Percentiles rank a stretch among this genome's conserved stretches.
Evolutionary conservation across 2,797 vertebrate genomes (phyloP).

Genomic region (Loris lydekkerianus): DNA sequence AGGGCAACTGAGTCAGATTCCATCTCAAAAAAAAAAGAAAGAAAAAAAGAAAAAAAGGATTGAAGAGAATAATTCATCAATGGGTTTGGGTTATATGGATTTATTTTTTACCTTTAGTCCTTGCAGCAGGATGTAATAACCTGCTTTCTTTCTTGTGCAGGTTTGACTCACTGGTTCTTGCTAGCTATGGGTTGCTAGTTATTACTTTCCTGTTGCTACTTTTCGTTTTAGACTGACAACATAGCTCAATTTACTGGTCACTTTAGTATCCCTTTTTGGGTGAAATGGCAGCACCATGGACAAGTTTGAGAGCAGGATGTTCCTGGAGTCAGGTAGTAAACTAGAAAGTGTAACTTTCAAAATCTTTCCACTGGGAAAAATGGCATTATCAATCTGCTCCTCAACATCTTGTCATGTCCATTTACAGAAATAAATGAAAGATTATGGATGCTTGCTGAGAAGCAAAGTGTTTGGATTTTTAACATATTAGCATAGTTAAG

Average conservation of each 20-base stretch:
- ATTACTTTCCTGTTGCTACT: slow-evolving; percentile 7
- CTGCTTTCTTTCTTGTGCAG: slow-evolving; percentile 54
- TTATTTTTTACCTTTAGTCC: slow-evolving; percentile 46
- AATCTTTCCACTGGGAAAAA: slow-evolving; percentile 11
- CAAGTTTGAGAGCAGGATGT: not conserved
- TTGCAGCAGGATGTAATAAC: slow-evolving; percentile 57
- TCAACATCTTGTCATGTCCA: not conserved
- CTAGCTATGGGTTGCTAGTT: slow-evolving; percentile 29
- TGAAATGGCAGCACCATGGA: not conserved
- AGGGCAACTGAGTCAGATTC: no score
- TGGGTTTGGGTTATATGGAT: not conserved
- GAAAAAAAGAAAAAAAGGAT: not conserved
- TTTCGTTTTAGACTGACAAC: slow-evolving; percentile 59
- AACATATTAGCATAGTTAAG: not conserved
- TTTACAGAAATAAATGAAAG: slow-evolving; percentile 56
- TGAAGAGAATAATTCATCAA: not conserved
- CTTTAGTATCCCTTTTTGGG: not conserved
- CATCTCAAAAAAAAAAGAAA: no score
- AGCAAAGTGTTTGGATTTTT: slow-evolving; percentile 37
- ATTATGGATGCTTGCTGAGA: not conserved
- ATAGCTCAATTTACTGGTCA: slow-evolving; percentile 38
- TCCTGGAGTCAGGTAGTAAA: not conserved
- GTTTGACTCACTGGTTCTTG: not conserved
- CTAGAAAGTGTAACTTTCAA: slow-evolving; percentile 32
- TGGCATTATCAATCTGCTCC: not conserved